Evolutionary conservation across 2,797 vertebrate genomes (phyloP).

Genomic region (Pelochelys cantorii): DNA sequence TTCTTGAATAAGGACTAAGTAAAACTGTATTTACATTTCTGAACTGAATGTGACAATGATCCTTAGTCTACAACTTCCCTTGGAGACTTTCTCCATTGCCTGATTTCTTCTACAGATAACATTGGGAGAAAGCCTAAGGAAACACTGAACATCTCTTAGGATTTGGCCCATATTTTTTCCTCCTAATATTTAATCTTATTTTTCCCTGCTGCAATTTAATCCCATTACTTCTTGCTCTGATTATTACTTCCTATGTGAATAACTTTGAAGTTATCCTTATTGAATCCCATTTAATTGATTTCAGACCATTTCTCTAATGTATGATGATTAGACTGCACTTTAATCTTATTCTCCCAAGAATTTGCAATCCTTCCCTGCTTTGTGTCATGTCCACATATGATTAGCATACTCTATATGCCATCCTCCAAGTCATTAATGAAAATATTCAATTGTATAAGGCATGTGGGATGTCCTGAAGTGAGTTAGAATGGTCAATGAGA

Average conservation of each 20-base stretch:
- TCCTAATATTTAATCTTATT: background rate
- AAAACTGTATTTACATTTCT: constrained; percentile 38
- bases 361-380: constrained; percentile 7
- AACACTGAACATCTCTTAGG: background rate
- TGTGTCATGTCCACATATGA: constrained; percentile 37
- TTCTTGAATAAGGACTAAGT: constrained; percentile 25
- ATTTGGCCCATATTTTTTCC: constrained; percentile 10
- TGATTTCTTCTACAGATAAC: background rate
- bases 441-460: background rate
- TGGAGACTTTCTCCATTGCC: background rate
- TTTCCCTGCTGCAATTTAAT: constrained; percentile 27
- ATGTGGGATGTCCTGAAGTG: background rate
- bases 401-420: background rate
- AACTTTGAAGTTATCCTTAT: background rate
- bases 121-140: background rate
- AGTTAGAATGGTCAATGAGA: constrained; percentile 31
- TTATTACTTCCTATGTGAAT: background rate
- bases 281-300: constrained; percentile 34
- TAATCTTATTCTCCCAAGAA: constrained; percentile 31
- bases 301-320: constrained; percentile 29
- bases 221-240: constrained; percentile 7
- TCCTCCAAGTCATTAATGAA: constrained; percentile 17
- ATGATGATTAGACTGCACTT: constrained; percentile 1
- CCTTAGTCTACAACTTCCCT: background rate
- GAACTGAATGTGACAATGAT: background rate